Conservation (phyloP, 2,888 invertebrate species). For the Argyra leucocephala region DNA sequence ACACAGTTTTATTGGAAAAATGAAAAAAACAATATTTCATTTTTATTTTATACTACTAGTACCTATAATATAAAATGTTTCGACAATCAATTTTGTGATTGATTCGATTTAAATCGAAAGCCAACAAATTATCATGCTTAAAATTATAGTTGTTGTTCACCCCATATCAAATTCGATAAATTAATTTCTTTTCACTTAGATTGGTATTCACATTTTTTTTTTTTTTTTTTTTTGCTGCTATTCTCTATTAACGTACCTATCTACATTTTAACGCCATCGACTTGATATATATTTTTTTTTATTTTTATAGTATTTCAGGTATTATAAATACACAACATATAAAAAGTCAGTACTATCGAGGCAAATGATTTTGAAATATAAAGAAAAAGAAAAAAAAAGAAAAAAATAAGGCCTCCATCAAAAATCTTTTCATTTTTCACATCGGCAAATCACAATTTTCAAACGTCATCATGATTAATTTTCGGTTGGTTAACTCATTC, state of each 20-base stretch:
- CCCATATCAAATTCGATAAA: slow-evolving; percentile 1
- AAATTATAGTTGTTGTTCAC: not conserved
- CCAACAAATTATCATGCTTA: not conserved
- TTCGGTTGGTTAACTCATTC: not conserved
- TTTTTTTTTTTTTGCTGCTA: not conserved
- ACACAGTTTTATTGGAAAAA: no score
- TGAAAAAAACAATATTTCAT: no score
- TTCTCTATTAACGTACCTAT: no score
- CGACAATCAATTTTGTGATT: not conserved
- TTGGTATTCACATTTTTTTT: not conserved
- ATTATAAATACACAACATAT: not conserved
- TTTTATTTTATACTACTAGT: no score
- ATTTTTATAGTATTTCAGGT: not conserved
- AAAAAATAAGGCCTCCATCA: not conserved
- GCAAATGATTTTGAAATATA: not conserved
- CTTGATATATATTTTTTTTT: no score
- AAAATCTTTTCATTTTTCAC: not conserved
- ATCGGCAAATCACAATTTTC: not conserved
- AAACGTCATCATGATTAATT: slow-evolving; percentile 3
- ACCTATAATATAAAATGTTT: no score
- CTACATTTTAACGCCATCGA: not conserved
- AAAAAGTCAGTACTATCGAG: no score
- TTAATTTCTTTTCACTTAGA: not conserved
- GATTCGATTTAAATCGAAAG: not conserved
- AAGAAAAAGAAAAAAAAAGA: not conserved